These are phyloP conservation scores for Heliothis virescens DNA, from an alignment of 1,140 invertebrate genomes.

Conservation along the genomic window DNA sequence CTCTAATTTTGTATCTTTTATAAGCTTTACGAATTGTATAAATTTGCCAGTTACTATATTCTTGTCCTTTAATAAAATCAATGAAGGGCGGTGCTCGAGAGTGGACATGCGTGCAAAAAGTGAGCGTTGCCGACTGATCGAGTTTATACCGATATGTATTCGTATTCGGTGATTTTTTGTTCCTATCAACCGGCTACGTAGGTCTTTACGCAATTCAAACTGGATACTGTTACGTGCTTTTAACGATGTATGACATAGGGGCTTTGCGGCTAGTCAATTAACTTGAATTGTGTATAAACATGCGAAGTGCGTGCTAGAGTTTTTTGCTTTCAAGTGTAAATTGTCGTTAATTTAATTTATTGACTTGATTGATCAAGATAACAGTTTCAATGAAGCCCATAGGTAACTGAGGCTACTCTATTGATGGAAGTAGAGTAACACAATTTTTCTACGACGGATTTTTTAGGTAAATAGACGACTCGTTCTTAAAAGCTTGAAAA, in stretches of 20 bases:
- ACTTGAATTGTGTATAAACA: conserved; percentile 22
- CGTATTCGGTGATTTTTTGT: conserved; percentile 40
- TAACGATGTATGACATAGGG: conserved; percentile 48
- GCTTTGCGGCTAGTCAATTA: conserved; percentile 35
- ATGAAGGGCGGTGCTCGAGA: conserved; percentile 17
- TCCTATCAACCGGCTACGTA: conserved; percentile 16
- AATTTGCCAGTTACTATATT: neutral
- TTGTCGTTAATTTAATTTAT: conserved; percentile 24
- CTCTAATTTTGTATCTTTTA: no score
- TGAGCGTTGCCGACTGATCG: conserved; percentile 8
- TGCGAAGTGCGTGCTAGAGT: conserved; percentile 3
- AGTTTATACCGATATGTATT: conserved; percentile 40
- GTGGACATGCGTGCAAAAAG: conserved; percentile 28
- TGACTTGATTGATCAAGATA: conserved; percentile 15
- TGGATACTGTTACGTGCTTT: conserved; percentile 45
- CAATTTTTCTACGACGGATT: no score
- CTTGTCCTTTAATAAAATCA: neutral
- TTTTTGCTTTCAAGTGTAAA: conserved; percentile 6
- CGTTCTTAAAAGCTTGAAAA: no score
- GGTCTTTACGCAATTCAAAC: conserved; percentile 47
- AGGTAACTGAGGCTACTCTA: no score
- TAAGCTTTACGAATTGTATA: no score
- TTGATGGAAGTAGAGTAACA: no score
- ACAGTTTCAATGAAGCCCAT: no score
- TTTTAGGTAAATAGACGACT: no score